Percentiles rank a stretch among this genome's conserved stretches.
Evolutionary conservation across 2,797 vertebrate species (phyloP).

Genomic region (Otus scops): DNA sequence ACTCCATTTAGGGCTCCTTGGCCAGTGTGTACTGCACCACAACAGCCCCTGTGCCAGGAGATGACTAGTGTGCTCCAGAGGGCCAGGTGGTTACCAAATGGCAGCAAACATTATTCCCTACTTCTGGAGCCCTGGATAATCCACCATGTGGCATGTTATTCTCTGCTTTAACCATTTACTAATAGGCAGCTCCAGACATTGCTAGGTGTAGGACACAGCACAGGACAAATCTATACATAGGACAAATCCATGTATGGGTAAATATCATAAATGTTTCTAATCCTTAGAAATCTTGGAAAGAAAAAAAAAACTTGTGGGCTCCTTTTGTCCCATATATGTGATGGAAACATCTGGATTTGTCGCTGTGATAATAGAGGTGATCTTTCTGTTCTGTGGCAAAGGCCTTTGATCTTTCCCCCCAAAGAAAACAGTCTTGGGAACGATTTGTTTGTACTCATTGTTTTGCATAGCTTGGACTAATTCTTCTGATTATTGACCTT

Average conservation of each 20-base stretch:
- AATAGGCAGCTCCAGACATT: background rate
- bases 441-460: background rate
- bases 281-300: background rate
- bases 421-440: background rate
- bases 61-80: background rate
- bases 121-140: background rate
- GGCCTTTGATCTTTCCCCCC: background rate
- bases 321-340: background rate
- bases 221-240: background rate
- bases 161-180: background rate
- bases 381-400: background rate
- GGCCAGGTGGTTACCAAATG: conserved; percentile 1
- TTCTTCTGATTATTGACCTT: background rate
- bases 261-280: background rate
- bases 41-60: background rate
- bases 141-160: background rate
- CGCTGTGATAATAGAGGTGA: background rate
- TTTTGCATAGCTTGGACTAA: background rate
- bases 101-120: background rate
- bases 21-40: background rate
- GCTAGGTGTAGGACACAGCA: background rate
- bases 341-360: background rate
- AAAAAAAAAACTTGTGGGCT: background rate
- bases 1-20: background rate
- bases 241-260: background rate